Evolutionary conservation across 1,140 invertebrate genomes (phyloP).

Genomic region (Aphidius gifuensis): DNA sequence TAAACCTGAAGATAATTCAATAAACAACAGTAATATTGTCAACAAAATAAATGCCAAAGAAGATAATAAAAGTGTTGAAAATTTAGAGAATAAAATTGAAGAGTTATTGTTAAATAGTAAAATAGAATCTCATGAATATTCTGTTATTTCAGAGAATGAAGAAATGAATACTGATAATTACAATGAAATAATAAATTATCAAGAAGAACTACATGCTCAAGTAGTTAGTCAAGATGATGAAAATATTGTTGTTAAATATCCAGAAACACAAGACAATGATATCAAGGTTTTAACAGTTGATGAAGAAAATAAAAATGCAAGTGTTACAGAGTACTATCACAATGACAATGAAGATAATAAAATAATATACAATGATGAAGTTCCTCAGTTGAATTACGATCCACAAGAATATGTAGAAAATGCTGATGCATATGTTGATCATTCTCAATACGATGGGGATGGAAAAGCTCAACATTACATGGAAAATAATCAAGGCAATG

Average conservation of each 20-base stretch:
- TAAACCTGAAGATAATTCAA: no score
- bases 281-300: slow-evolving; percentile 4
- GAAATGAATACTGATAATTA: background rate
- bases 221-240: background rate
- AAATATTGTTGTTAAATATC: background rate
- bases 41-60: no score
- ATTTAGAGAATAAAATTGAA: background rate
- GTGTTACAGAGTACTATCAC: slow-evolving; percentile 8
- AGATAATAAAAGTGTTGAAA: background rate
- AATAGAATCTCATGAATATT: slow-evolving; percentile 1
- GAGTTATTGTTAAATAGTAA: background rate
- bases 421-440: slow-evolving; percentile 27
- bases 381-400: background rate
- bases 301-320: background rate
- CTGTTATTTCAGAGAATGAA: background rate
- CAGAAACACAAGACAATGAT: background rate
- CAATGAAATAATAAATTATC: background rate
- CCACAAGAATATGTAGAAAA: slow-evolving; percentile 2
- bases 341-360: slow-evolving; percentile 1
- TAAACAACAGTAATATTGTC: no score
- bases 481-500: background rate
- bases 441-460: slow-evolving; percentile 23
- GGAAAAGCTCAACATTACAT: slow-evolving; percentile 1
- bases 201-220: background rate
- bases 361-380: slow-evolving; percentile 8